phyloP scores from a whole-genome alignment of 2,797 vertebrate species.

The Calcarius lapponicus region DNA sequence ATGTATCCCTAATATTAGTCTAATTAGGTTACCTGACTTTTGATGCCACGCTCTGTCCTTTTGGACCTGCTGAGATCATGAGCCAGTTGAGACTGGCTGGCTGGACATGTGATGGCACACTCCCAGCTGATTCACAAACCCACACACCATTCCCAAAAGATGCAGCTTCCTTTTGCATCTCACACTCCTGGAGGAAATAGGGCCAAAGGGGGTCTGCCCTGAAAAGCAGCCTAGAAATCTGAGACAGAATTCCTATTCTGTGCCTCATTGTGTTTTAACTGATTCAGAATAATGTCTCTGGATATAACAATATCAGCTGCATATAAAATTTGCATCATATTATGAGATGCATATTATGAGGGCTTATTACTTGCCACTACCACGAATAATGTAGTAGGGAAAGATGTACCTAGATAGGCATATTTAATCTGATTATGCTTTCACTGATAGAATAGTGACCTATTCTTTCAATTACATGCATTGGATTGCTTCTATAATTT shows the following conservation, averaged over 20 bases:
- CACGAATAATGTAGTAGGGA: neutral
- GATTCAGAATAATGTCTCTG: neutral
- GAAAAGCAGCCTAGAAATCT: neutral
- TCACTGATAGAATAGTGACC: neutral
- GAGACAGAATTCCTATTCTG: neutral
- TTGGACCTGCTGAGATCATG: neutral
- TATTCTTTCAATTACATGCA: neutral
- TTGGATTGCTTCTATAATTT: conserved; percentile 17
- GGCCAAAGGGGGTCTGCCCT: neutral
- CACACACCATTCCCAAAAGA: neutral
- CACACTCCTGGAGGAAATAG: neutral
- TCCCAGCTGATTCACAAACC: neutral
- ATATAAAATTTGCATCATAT: neutral
- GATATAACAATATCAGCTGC: neutral
- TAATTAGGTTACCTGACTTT: neutral
- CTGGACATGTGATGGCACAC: neutral
- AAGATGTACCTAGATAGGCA: neutral
- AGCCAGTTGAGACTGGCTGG: neutral
- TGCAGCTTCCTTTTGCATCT: neutral
- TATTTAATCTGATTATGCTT: conserved; percentile 14
- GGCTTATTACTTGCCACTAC: neutral
- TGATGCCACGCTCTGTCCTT: neutral
- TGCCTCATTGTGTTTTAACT: neutral
- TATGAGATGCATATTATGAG: neutral
- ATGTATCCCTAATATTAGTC: neutral